Base-by-base conservation (phyloP, 2,113 vertebrate genomes). In the Pollimyrus isidori region DNA sequence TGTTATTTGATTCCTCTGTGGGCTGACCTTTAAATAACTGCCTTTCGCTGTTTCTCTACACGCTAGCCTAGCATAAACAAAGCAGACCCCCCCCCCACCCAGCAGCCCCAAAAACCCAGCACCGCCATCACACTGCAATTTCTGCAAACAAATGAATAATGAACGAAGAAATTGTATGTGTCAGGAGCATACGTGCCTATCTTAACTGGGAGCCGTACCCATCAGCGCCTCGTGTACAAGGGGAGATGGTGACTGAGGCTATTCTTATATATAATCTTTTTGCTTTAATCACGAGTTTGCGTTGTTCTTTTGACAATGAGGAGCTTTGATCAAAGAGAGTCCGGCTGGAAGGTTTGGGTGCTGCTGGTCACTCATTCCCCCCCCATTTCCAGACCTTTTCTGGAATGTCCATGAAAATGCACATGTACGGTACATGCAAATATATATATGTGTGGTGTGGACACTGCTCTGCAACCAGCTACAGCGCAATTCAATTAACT, bases 1-100 rank as follows among this genome's bases (percentile, higher is more conserved):
- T 94, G 94, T 95, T 95, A 95, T 95, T 94, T 95, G 94, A 95
- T 95, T 95, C 95, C 95, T 94, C 94, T 94, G 95, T 92, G 95
- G 95, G 94, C 93, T 95, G 95, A 96, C 96, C 95, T 96, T 96
- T 96, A n/a, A 96, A 96, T 95, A 96, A 96, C 95, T 96, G 95
- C 95, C 95, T 96, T 95, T 95, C 94, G 94, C 95, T 95, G 94
- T 95, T 89, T 85, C 88, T 95, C 94, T 95, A 56, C 56, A 45
- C 94, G 93, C 93, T 93, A 94, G 93, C 93, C 95, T 95, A 92
- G 92, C 94, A 93, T 94, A 95, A 95, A 95, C 94, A 95, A 95
- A 94, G 95, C 94, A 95, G 35, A 42, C 13, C 94, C 94, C 56
- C 56, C 56, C 56, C 65, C 46, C 69, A 19, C 3, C 49, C 73